Evolutionary conservation across 1,140 invertebrate genomes (phyloP), one percentile per base, ranked within the genome.

Genomic region (Zaprionus taronus): DNA sequence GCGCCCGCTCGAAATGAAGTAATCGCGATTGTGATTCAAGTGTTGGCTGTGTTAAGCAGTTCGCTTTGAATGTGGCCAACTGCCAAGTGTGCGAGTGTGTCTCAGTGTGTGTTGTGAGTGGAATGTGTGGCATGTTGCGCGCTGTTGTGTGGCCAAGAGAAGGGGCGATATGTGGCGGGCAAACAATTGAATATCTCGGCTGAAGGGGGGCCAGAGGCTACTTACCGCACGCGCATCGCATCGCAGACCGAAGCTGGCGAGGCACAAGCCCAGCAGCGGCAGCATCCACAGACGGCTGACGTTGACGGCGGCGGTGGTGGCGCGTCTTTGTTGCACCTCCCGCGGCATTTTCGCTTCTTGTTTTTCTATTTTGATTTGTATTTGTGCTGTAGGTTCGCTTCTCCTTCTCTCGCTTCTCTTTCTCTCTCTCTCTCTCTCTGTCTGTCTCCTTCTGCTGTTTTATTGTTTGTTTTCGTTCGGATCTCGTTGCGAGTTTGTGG

Each of bases 161-260:
- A 9, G 4, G 28, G 34, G 22, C 22, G 17, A 12, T 14, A 38
- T 20, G 20, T 34, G 1, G 17, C 6, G 34, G 5, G n/a, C 24
- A 51, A 28, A 62, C 41, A 41, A 63, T 17, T 62, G 41, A 62
- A 47, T 47, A 26, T 22, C 31, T 26, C 4, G 36, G 34, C 12
- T 51, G 20, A 15, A 4, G n/a, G n/a, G 14, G 1, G 36, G 15
- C 17, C 44, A 34, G 9, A 14, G 62, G 57, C 11, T 51, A 90
- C 91, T 92, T 78, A 92, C 91, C 83, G 91, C 91, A 87, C 91
- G 79, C 47, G 91, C 91, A 74, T 92, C 91, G 74, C 85, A 92
- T 15, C 75, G 83, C 26, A 82, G 47, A 44, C 68, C 74, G 3
- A 82, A 79, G 70, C 80, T 80, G 73, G 77, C 77, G 51, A 84